A percentile compares a stretch with the other conserved stretches of the same genome.
These are phyloP conservation scores for Drosophila hamatofila DNA, from an alignment of 2,888 invertebrate genomes.

Conservation along the genomic window DNA sequence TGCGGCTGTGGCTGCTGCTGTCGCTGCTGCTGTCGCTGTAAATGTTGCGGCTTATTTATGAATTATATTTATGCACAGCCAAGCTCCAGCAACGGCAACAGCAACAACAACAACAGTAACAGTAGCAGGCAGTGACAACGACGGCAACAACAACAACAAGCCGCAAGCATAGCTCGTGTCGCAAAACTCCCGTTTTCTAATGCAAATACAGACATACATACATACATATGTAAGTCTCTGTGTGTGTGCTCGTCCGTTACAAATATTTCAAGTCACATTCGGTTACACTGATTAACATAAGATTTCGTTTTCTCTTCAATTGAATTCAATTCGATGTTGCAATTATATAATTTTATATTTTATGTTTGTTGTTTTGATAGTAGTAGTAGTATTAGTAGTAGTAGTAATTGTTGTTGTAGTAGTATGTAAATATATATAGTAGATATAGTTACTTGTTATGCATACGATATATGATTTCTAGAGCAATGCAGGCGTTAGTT, in stretches of 20 bases:
- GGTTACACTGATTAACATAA: conserved; percentile 23
- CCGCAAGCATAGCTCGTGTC: conserved; percentile 27
- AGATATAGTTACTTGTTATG: conserved; percentile 41
- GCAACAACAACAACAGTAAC: not conserved
- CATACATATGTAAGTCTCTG: not conserved
- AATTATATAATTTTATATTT: conserved; percentile 5
- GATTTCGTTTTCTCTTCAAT: conserved; percentile 2
- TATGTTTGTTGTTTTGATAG: not conserved
- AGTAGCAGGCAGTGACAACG: not conserved
- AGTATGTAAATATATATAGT: conserved; percentile 13
- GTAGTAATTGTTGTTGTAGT: conserved; percentile 1
- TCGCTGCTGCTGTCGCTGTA: conserved; percentile 27
- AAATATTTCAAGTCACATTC: conserved; percentile 28
- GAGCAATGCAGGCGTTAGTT: conserved; percentile 81
- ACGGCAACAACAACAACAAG: not conserved
- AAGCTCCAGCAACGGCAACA: conserved; percentile 13
- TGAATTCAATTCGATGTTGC: conserved; percentile 13
- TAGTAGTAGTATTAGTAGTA: not conserved
- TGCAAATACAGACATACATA: conserved; percentile 22
- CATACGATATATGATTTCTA: conserved; percentile 58
- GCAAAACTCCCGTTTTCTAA: conserved; percentile 19
- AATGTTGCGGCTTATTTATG: conserved; percentile 48
- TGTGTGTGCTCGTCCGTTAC: conserved; percentile 8
- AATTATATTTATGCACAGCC: conserved; percentile 39
- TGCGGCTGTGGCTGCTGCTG: no score